Percentiles rank a stretch among this genome's conserved stretches.
These are phyloP conservation scores for Peribatodes rhomboidaria DNA, from an alignment of 2,888 invertebrate genomes.

Conservation along the genomic window DNA sequence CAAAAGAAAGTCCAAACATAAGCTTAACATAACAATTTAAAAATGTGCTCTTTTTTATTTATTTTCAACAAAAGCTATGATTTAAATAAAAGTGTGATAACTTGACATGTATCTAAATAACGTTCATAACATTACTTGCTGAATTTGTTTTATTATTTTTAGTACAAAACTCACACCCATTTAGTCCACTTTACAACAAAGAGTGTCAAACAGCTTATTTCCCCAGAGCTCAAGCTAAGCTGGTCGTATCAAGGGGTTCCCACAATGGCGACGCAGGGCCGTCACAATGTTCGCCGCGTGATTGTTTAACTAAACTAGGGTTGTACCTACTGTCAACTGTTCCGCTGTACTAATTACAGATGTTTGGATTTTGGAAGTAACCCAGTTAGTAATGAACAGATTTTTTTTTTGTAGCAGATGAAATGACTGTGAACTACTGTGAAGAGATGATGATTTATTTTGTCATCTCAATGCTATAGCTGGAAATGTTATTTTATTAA, in stretches of 20 bases:
- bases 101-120: too few relatives aligned
- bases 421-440: too few relatives aligned
- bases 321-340: constrained; percentile 83
- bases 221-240: constrained; percentile 52
- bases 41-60: too few relatives aligned
- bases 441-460: too few relatives aligned
- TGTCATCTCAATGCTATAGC: too few relatives aligned
- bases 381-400: constrained; percentile 1
- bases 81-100: too few relatives aligned
- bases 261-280: constrained; percentile 83
- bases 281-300: constrained; percentile 83
- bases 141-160: constrained; percentile 33
- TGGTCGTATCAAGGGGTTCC: constrained; percentile 72
- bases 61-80: too few relatives aligned
- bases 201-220: constrained; percentile 36
- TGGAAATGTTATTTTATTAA: too few relatives aligned
- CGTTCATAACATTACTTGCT: neutral
- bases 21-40: too few relatives aligned
- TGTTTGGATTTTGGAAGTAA: constrained; percentile 33
- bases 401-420: neutral
- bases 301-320: constrained; percentile 85
- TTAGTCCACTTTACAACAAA: constrained; percentile 22
- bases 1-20: too few relatives aligned
- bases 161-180: constrained; percentile 35
- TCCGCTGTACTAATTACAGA: constrained; percentile 67